These are phyloP conservation scores for Halcyon chelicuti DNA, from an alignment of 2,797 vertebrate genomes.

Conservation along the genomic window DNA sequence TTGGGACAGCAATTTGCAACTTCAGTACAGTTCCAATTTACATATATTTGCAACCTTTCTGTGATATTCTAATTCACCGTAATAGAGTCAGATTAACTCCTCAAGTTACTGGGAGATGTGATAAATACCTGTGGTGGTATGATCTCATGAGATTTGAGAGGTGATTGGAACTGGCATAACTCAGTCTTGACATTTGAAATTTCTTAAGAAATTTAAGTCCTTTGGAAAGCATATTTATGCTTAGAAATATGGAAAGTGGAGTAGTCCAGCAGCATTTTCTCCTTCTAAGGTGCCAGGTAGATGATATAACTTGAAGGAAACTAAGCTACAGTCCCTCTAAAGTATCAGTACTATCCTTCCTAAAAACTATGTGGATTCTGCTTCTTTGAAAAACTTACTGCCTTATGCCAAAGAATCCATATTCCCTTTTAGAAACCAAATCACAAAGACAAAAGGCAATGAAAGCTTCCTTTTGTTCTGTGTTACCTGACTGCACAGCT, in stretches of 20 bases:
- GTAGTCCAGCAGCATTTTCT: neutral
- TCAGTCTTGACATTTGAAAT: neutral
- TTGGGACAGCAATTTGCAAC: neutral
- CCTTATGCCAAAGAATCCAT: neutral
- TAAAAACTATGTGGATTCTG: neutral
- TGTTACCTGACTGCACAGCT: constrained; percentile 15
- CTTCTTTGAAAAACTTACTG: constrained; percentile 7
- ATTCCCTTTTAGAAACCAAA: constrained; percentile 9
- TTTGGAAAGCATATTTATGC: neutral
- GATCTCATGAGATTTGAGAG: neutral
- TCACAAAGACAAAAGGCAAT: constrained; percentile 23
- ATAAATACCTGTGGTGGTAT: neutral
- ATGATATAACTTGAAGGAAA: neutral
- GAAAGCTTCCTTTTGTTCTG: constrained; percentile 20
- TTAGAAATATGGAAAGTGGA: neutral
- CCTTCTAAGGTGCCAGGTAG: neutral
- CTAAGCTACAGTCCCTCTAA: neutral
- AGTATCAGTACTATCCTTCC: neutral
- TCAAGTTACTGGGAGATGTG: neutral
- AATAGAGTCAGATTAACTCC: neutral
- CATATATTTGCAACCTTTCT: neutral
- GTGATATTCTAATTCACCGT: neutral
- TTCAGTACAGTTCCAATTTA: neutral
- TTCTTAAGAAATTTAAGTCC: neutral
- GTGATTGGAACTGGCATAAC: neutral